A percentile compares a stretch with the other conserved stretches of the same genome.
phyloP scores from a whole-genome alignment of 2,113 vertebrate genomes.

The Acanthochromis polyacanthus region DNA sequence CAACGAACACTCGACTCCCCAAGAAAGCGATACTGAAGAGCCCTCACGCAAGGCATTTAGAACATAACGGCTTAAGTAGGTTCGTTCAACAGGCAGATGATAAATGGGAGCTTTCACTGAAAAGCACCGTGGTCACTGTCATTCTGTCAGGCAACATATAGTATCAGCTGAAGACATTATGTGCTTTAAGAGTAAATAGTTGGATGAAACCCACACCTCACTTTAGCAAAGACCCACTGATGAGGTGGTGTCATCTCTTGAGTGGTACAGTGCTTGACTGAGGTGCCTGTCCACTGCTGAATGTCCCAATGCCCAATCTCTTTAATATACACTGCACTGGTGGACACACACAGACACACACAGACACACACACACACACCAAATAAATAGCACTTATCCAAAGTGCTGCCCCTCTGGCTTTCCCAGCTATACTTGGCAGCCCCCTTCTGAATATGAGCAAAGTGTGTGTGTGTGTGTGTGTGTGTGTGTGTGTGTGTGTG shows the following conservation, averaged over 20 bases:
- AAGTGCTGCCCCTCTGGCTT: constrained; percentile 41
- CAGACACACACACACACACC: constrained; percentile 1
- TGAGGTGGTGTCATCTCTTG: constrained; percentile 1
- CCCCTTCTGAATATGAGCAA: neutral
- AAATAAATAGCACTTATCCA: constrained; percentile 56
- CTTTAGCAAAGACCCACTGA: constrained; percentile 1
- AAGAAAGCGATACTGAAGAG: neutral
- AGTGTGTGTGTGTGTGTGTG: neutral
- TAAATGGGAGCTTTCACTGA: constrained; percentile 13
- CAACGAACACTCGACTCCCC: constrained; percentile 8
- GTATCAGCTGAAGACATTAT: neutral
- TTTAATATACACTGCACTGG: constrained; percentile 28
- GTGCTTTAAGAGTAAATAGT: constrained; percentile 8
- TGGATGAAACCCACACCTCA: constrained; percentile 15
- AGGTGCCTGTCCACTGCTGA: constrained; percentile 5
- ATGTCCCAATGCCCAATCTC: constrained; percentile 11
- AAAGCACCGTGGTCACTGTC: constrained; percentile 4
- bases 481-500: too few relatives aligned
- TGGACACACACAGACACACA: neutral
- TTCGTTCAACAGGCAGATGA: neutral
- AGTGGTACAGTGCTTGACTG: constrained; percentile 12
- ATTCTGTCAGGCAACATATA: constrained; percentile 4
- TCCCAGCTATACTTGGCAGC: constrained; percentile 34
- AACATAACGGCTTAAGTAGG: neutral
- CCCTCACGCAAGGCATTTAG: constrained; percentile 30